A percentile compares a stretch with the other conserved stretches of the same genome.
These are phyloP conservation scores for Nerophis ophidion DNA, from an alignment of 2,113 vertebrate genomes.

Conservation along the genomic window DNA sequence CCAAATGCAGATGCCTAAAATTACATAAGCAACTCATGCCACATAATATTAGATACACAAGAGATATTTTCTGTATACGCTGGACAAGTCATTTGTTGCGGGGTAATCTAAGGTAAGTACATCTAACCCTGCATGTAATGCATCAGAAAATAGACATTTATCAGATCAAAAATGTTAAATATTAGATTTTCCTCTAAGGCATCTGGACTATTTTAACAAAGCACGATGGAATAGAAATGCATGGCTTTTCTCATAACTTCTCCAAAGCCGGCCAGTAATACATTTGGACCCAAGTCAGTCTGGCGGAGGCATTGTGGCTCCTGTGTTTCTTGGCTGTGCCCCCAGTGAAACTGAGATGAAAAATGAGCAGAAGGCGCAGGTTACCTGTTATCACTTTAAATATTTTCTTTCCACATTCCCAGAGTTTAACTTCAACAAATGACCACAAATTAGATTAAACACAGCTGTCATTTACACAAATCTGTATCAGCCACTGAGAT, in stretches of 20 bases:
- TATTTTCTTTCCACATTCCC: conserved; percentile 74
- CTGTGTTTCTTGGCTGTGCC: conserved; percentile 60
- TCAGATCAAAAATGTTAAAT: conserved; percentile 14
- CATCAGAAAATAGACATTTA: conserved; percentile 24
- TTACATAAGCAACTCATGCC: not conserved
- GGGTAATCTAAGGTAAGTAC: not conserved
- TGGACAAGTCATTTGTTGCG: not conserved
- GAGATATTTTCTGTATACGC: not conserved
- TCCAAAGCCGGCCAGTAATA: conserved; percentile 18
- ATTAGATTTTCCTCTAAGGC: conserved; percentile 13
- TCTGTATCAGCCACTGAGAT: conserved; percentile 19
- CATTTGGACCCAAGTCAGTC: conserved; percentile 20
- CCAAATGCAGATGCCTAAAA: not conserved
- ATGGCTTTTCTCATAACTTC: conserved; percentile 12
- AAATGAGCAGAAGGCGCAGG: conserved; percentile 62
- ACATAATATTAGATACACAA: not conserved
- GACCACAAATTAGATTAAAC: conserved; percentile 69
- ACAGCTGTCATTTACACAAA: conserved; percentile 49
- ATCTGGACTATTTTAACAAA: conserved; percentile 7
- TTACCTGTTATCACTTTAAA: conserved; percentile 76
- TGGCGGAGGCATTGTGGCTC: conserved; percentile 26
- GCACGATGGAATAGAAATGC: conserved; percentile 4
- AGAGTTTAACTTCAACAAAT: conserved; percentile 70
- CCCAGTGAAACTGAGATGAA: conserved; percentile 57
- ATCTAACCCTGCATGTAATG: conserved; percentile 6